These are phyloP conservation scores for Drosophila ficusphila DNA, from an alignment of 1,140 invertebrate species.

Conservation along the genomic window DNA sequence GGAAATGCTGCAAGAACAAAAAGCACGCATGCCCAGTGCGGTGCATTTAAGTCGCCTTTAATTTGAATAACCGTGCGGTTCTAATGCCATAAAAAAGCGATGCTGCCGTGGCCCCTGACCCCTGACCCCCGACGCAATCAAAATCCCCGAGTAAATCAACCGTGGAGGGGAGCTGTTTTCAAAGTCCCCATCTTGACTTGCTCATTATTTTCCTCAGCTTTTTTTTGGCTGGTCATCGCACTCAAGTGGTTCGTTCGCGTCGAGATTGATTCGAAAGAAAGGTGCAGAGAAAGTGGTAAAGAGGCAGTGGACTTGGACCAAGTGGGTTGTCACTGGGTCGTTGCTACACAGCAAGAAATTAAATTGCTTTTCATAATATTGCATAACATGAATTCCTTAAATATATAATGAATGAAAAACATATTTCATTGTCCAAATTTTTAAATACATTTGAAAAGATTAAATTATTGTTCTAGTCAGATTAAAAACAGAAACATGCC, in stretches of 20 bases:
- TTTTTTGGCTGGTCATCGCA: constrained; percentile 65
- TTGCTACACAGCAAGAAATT: constrained; percentile 1
- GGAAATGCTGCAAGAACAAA: constrained; percentile 51
- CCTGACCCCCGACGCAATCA: constrained; percentile 42
- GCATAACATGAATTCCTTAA: too few species aligned
- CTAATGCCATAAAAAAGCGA: constrained; percentile 54
- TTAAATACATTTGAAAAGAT: too few species aligned
- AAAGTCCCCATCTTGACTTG: constrained; percentile 29
- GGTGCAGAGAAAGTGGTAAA: constrained; percentile 70
- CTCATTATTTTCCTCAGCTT: constrained; percentile 39
- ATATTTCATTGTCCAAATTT: too few species aligned
- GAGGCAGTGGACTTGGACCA: constrained; percentile 34
- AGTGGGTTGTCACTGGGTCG: constrained; percentile 66
- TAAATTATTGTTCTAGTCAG: too few species aligned
- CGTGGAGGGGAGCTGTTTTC: constrained; percentile 49
- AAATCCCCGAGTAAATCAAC: constrained; percentile 48
- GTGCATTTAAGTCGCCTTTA: constrained; percentile 45
- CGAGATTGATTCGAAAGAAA: constrained; percentile 61
- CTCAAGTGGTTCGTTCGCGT: constrained; percentile 53
- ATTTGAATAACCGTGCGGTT: constrained; percentile 65
- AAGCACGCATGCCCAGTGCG: constrained; percentile 26
- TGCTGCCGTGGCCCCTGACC: constrained; percentile 36
- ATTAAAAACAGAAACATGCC: too few species aligned
- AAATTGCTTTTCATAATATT: neutral
- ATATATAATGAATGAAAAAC: too few species aligned